Evolutionary conservation across 2,113 vertebrate genomes (phyloP).

Genomic region (Antechinus flavipes): DNA sequence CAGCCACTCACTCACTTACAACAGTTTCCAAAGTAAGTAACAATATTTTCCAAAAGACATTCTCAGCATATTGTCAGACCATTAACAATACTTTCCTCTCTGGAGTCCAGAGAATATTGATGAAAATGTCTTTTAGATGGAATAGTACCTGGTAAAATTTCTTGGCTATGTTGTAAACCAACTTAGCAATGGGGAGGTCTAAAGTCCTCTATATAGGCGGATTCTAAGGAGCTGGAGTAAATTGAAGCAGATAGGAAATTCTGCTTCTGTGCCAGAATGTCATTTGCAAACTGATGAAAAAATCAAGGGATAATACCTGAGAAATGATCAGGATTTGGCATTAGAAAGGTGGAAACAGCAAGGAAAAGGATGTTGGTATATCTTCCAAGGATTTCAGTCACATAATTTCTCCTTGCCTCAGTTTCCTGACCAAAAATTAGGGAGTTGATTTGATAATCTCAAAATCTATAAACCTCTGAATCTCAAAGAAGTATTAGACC

Average conservation of each 20-base stretch:
- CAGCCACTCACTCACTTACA: background rate
- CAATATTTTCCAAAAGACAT: background rate
- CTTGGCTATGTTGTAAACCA: background rate
- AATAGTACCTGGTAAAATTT: background rate
- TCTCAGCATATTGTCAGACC: background rate
- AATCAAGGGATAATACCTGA: background rate
- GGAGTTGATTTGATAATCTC: background rate
- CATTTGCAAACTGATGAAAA: background rate
- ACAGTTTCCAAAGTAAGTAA: background rate
- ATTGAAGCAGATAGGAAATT: background rate
- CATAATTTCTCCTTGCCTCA: background rate
- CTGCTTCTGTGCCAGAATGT: background rate
- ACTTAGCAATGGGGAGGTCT: background rate
- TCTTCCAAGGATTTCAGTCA: background rate
- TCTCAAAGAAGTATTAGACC: background rate
- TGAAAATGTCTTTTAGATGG: background rate
- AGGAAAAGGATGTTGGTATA: background rate
- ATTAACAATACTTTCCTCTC: background rate
- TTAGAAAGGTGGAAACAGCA: background rate
- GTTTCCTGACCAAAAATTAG: background rate
- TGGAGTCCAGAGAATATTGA: background rate
- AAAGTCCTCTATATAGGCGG: background rate
- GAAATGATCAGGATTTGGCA: background rate
- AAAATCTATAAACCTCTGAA: background rate
- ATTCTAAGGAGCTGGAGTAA: background rate